phyloP scores from a whole-genome alignment of 2,797 vertebrate genomes.

The Melanotaenia nigrans region DNA sequence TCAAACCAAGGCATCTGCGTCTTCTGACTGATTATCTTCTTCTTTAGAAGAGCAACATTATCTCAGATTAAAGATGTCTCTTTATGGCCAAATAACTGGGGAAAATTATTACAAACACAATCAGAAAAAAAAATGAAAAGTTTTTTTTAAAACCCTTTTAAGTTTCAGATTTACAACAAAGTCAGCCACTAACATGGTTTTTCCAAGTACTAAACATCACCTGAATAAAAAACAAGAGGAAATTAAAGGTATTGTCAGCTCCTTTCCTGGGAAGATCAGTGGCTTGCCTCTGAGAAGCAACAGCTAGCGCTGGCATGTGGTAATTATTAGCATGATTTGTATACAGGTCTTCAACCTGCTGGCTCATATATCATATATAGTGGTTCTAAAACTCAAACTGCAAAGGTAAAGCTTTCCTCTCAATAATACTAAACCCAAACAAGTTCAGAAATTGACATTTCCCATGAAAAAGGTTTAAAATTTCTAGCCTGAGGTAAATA shows the following conservation, averaged over 20 bases:
- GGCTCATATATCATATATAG: not conserved
- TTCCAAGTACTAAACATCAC: not conserved
- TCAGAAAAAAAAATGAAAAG: not conserved
- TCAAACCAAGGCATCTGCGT: too few species aligned
- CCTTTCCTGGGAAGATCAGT: not conserved
- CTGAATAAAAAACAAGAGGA: not conserved
- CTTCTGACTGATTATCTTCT: too few species aligned
- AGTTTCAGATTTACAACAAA: too few species aligned
- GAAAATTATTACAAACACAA: not conserved
- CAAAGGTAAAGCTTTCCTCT: not conserved
- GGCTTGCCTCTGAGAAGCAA: constrained; percentile 5
- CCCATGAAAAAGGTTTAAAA: constrained; percentile 18
- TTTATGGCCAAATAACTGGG: not conserved
- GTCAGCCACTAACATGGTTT: constrained; percentile 9
- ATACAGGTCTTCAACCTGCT: not conserved
- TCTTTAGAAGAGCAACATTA: too few species aligned
- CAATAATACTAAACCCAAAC: constrained; percentile 1
- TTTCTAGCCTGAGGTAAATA: constrained; percentile 19
- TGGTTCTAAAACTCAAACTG: not conserved
- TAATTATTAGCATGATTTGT: constrained; percentile 26
- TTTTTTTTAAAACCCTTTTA: too few species aligned
- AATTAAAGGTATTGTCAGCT: not conserved
- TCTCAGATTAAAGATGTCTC: too few species aligned
- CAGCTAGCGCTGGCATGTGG: constrained; percentile 1
- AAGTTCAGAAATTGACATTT: constrained; percentile 13